Base-by-base conservation (phyloP, 2,888 invertebrate species). In the Hermaeophaga mercurialis region DNA sequence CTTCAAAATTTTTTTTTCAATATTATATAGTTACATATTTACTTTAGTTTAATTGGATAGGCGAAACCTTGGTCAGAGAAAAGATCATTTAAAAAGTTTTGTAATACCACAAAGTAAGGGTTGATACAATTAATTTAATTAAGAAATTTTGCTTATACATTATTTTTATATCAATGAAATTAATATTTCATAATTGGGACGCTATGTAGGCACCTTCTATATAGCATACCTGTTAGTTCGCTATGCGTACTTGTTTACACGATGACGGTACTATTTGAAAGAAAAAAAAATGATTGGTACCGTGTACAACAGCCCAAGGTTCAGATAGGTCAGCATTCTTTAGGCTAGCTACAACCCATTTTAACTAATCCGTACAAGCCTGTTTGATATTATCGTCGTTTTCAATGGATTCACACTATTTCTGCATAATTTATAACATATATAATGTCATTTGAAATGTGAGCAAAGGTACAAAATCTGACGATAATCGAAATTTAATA, bases 181-280 rank as follows among this genome's bases (percentile, higher is more conserved):
- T n/a, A n/a, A n/a, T n/a, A n/a, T n/a, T n/a, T n/a, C n/a, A n/a
- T n/a, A n/a, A n/a, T n/a, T n/a, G n/a, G n/a, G n/a, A 36, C 22
- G 14, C 17, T 11, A 19, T 39, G n/a, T 43, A 31, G 2, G 11
- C n/a, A 24, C 11, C 36, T 49, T 49, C 49, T 41, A 28, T 18
- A 28, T 26, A 22, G 41, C 11, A 12, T 50, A 50, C 50, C 50
- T 24, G 50, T 22, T 43, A 43, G 43, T 43, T 52, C 33, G 43
- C 50, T 52, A 52, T 52, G 50, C 50, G 50, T 52, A 52, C 50
- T 52, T 52, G 50, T 52, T 52, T 52, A 52, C 50, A 52, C 50
- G 50, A 52, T 43, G 50, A 43, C 50, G 43, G 50, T 52, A 52
- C 43, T 31, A 43, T 33, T 34, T n/a, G 43, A 12, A 48, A n/a